A percentile compares a stretch with the other conserved stretches of the same genome.
Conservation (phyloP, 92 coral and sea anemone genomes). For the Epizoanthus stellaris region DNA sequence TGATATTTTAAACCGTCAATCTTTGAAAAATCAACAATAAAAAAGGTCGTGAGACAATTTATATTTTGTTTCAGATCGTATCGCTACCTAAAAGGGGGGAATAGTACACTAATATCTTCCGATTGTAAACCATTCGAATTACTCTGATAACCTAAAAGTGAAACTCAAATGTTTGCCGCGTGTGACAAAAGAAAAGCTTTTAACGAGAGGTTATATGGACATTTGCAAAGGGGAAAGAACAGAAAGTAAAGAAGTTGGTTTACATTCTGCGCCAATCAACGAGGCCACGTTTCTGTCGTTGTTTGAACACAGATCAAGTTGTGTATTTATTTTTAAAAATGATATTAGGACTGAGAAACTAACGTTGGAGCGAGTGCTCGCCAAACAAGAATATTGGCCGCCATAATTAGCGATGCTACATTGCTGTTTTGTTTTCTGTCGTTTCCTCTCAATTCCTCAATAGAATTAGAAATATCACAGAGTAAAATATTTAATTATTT, state of each 20-base stretch:
- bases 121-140: slow-evolving; percentile 28
- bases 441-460: neutral
- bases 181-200: slow-evolving; percentile 77
- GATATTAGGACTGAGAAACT: slow-evolving; percentile 29
- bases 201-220: slow-evolving; percentile 55
- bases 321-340: slow-evolving; percentile 31
- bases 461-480: neutral
- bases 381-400: slow-evolving; percentile 20
- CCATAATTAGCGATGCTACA: slow-evolving; percentile 16
- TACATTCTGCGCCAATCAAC: slow-evolving; percentile 32
- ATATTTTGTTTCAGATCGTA: slow-evolving; percentile 4
- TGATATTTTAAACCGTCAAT: neutral
- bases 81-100: slow-evolving; percentile 11
- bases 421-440: neutral
- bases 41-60: neutral
- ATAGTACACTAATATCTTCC: neutral
- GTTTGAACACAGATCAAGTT: slow-evolving; percentile 45
- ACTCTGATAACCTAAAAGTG: slow-evolving; percentile 61
- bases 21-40: neutral
- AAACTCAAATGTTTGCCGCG: slow-evolving; percentile 69
- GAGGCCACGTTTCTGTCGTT: neutral
- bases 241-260: slow-evolving; percentile 55
- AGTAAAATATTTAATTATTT: slow-evolving; percentile 9
- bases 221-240: slow-evolving; percentile 26
- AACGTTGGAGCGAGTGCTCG: slow-evolving; percentile 30